Evolutionary conservation across 2,888 invertebrate genomes (phyloP).

Genomic region (Graphium colonna): DNA sequence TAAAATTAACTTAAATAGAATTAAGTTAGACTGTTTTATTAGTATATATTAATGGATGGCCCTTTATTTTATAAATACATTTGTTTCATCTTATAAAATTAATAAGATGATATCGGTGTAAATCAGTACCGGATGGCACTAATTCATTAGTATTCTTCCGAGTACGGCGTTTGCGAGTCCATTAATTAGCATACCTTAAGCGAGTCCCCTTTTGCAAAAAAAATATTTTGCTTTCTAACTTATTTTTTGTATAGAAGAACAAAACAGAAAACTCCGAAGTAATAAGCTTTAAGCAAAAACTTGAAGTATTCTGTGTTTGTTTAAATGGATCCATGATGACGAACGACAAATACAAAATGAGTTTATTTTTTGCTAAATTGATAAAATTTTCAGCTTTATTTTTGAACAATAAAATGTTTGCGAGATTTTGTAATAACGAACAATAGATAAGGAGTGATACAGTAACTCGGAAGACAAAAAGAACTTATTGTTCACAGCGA

Average conservation of each 20-base stretch:
- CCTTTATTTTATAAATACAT: not conserved
- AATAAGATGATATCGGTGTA: not conserved
- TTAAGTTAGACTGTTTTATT: too few species aligned
- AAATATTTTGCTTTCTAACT: constrained; percentile 1
- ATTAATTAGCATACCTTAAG: constrained; percentile 18
- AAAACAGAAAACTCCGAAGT: not conserved
- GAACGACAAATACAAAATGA: not conserved
- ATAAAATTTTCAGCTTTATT: not conserved
- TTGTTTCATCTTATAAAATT: not conserved
- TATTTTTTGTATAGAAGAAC: not conserved
- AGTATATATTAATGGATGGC: too few species aligned
- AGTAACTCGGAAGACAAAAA: too few species aligned
- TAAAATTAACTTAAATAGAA: too few species aligned
- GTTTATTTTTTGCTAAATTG: not conserved
- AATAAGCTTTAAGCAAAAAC: not conserved
- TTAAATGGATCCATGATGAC: not conserved
- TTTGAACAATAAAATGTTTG: not conserved
- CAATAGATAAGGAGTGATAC: too few species aligned
- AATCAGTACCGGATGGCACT: constrained; percentile 1
- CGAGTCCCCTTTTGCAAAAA: constrained; percentile 6
- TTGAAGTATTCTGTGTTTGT: not conserved
- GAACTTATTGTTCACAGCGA: too few species aligned
- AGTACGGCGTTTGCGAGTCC: constrained; percentile 7
- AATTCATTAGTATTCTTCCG: constrained; percentile 16
- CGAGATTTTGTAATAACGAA: not conserved